A percentile compares a stretch with the other conserved stretches of the same genome.
Evolutionary conservation across 2,888 invertebrate species (phyloP).

Genomic region (Calameuta pallipes): DNA sequence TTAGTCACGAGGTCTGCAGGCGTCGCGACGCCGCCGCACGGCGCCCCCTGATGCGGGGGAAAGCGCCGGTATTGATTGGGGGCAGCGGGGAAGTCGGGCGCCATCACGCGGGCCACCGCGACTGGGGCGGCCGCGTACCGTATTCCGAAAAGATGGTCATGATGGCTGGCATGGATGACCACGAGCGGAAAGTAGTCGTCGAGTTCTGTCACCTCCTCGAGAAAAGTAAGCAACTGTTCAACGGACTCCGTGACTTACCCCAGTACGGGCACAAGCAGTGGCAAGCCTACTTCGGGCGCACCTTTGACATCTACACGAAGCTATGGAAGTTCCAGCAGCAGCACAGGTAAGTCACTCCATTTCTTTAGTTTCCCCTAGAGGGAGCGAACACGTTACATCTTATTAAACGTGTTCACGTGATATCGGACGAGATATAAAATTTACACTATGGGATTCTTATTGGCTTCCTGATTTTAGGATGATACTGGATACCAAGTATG

Average conservation of each 20-base stretch:
- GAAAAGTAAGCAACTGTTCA: constrained; percentile 97
- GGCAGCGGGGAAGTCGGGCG: constrained; percentile 42
- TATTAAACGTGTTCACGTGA: not conserved
- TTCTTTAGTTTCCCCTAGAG: constrained; percentile 4
- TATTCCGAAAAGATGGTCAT: constrained; percentile 73
- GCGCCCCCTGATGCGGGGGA: constrained; percentile 53
- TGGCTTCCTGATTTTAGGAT: constrained; percentile 63
- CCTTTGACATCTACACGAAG: constrained; percentile 97
- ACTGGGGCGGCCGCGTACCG: constrained; percentile 29
- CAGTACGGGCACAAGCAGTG: constrained; percentile 98
- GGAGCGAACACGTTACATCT: not conserved
- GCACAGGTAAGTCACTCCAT: constrained; percentile 74
- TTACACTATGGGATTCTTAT: not conserved
- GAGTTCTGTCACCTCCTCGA: constrained; percentile 97
- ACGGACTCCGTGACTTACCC: constrained; percentile 95
- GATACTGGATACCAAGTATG: constrained; percentile 92
- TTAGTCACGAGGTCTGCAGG: constrained; percentile 23
- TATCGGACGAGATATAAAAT: not conserved
- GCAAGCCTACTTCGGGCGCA: constrained; percentile 96
- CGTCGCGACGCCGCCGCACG: constrained; percentile 32
- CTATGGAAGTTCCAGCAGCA: constrained; percentile 99
- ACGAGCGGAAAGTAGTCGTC: constrained; percentile 90
- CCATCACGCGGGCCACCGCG: constrained; percentile 52
- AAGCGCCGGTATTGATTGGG: constrained; percentile 50
- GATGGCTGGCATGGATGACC: constrained; percentile 85